These are phyloP conservation scores for Redunca redunca DNA, from an alignment of 2,113 vertebrate species.

Conservation along the genomic window DNA sequence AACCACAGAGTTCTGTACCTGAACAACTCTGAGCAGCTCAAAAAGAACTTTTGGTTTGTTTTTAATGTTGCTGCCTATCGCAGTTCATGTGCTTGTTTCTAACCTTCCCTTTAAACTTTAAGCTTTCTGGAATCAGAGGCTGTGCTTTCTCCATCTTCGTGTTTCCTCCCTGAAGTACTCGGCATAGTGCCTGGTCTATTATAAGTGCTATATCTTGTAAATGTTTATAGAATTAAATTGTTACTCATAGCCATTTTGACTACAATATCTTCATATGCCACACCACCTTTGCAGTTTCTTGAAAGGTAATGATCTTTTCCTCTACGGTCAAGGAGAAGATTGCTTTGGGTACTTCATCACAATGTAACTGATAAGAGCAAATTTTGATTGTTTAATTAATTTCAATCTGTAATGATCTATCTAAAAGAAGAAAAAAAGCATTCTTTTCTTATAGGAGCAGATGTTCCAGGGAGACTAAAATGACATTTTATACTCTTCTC, in stretches of 20 bases:
- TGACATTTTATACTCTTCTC: background rate
- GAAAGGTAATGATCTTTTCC: background rate
- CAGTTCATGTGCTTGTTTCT: background rate
- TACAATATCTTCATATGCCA: background rate
- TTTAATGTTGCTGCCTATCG: background rate
- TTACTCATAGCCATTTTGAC: background rate
- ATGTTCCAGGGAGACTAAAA: background rate
- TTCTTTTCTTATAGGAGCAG: background rate
- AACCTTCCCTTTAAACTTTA: background rate
- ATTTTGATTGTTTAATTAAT: slow-evolving; percentile 12
- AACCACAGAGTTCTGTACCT: background rate
- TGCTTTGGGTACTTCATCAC: background rate
- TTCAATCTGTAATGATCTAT: background rate
- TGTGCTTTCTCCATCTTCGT: background rate
- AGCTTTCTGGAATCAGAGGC: background rate
- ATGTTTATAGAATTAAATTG: background rate
- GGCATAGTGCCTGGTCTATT: background rate
- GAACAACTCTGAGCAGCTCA: background rate
- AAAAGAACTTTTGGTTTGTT: background rate
- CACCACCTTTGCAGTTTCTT: background rate
- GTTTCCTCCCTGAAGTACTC: background rate
- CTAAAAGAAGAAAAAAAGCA: background rate
- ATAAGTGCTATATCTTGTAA: background rate
- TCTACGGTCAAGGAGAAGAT: background rate
- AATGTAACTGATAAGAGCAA: background rate